These are phyloP conservation scores for Leptobrachium ailaonicum DNA, from an alignment of 2,113 vertebrate genomes.

Conservation along the genomic window DNA sequence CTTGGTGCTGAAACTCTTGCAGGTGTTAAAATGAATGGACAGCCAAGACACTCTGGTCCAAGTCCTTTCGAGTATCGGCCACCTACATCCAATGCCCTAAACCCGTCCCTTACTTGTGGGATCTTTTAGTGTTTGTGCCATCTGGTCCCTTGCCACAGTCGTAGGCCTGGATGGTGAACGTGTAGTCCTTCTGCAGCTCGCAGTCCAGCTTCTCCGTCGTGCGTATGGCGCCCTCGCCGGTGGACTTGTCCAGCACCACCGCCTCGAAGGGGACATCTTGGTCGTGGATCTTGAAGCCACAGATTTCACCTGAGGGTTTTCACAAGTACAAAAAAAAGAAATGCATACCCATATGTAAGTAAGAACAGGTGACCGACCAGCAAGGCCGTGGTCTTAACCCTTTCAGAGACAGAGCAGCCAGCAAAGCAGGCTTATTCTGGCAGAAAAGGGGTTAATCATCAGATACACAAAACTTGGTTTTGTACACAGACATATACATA, in stretches of 20 bases:
- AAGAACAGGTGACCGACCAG: neutral
- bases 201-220: constrained; percentile 94
- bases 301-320: constrained; percentile 86
- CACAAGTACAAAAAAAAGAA: neutral
- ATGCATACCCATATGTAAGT: neutral
- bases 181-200: constrained; percentile 95
- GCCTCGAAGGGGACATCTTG: constrained; percentile 96
- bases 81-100: neutral
- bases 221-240: constrained; percentile 89
- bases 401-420: neutral
- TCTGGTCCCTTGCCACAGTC: constrained; percentile 94
- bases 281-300: constrained; percentile 95
- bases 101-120: constrained; percentile 86
- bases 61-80: too few relatives aligned
- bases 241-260: constrained; percentile 95
- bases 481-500: neutral
- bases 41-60: too few relatives aligned
- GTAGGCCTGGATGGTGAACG: constrained; percentile 93
- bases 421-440: neutral
- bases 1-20: too few relatives aligned
- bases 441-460: constrained; percentile 4
- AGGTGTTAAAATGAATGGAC: too few relatives aligned
- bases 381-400: neutral
- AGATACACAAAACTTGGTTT: neutral
- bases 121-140: constrained; percentile 85